Percentiles rank a stretch among this genome's conserved stretches.
These are phyloP conservation scores for Chaetorhynchus papuensis DNA, from an alignment of 2,113 vertebrate species.

Conservation along the genomic window DNA sequence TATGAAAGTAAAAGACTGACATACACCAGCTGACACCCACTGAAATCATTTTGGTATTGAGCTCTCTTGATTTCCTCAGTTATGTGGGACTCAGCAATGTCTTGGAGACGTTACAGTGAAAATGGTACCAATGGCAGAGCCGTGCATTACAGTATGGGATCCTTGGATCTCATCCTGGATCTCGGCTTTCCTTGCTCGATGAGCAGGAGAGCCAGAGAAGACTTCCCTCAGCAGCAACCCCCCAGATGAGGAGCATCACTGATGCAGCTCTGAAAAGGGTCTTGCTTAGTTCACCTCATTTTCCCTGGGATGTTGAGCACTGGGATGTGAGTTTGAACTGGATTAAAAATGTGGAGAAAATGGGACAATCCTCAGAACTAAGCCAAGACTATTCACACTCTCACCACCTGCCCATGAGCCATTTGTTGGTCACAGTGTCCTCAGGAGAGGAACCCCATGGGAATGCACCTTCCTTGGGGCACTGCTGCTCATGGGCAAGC, in stretches of 20 bases:
- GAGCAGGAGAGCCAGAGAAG: not conserved
- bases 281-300: not conserved
- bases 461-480: not conserved
- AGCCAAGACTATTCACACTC: not conserved
- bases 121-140: not conserved
- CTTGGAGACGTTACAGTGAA: not conserved
- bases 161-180: not conserved
- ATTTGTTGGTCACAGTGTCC: not conserved
- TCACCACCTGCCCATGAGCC: not conserved
- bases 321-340: not conserved
- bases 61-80: not conserved
- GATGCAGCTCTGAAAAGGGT: not conserved
- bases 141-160: not conserved
- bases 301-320: not conserved
- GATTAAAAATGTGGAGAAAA: not conserved
- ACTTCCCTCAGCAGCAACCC: not conserved
- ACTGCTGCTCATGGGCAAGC: not conserved
- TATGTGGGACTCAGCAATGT: not conserved
- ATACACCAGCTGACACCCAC: not conserved
- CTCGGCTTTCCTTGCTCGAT: not conserved
- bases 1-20: not conserved
- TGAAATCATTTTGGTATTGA: not conserved
- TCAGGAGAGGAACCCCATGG: not conserved
- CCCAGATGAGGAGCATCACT: not conserved
- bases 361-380: not conserved